Evolutionary conservation across 2,113 vertebrate species (phyloP).

Genomic region (Pseudonaja textilis): DNA sequence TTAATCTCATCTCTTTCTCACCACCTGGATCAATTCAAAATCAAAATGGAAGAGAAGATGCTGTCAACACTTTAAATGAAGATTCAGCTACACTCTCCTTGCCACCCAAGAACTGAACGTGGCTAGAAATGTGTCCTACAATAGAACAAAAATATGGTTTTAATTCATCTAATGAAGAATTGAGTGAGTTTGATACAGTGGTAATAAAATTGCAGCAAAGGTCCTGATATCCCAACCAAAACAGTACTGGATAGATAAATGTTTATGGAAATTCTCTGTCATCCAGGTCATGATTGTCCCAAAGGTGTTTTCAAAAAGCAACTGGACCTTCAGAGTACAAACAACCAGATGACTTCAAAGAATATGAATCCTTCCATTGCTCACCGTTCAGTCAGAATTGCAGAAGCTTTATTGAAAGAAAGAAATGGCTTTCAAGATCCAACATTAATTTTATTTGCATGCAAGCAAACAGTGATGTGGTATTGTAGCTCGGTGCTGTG

Average conservation of each 20-base stretch:
- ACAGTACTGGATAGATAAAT: background rate
- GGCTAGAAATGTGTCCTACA: no score
- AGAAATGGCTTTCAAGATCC: no score
- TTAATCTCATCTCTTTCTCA: background rate
- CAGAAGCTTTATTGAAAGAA: no score
- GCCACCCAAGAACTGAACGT: background rate
- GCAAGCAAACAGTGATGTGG: no score
- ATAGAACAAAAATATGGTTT: background rate
- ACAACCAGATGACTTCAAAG: no score
- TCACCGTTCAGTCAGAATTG: no score
- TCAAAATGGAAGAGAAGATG: background rate
- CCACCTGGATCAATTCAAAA: background rate
- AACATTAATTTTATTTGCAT: no score
- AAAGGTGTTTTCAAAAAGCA: no score
- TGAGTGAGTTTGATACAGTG: background rate
- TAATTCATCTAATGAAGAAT: background rate
- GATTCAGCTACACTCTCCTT: background rate
- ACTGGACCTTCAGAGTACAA: no score
- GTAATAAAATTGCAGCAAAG: background rate
- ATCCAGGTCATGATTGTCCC: no score
- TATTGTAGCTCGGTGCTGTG: background rate
- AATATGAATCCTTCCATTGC: no score
- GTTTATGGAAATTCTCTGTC: no score
- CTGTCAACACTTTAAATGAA: background rate
- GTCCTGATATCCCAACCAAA: background rate